Conservation (phyloP, 1,140 invertebrate genomes). For the Scylla paramamosain region DNA sequence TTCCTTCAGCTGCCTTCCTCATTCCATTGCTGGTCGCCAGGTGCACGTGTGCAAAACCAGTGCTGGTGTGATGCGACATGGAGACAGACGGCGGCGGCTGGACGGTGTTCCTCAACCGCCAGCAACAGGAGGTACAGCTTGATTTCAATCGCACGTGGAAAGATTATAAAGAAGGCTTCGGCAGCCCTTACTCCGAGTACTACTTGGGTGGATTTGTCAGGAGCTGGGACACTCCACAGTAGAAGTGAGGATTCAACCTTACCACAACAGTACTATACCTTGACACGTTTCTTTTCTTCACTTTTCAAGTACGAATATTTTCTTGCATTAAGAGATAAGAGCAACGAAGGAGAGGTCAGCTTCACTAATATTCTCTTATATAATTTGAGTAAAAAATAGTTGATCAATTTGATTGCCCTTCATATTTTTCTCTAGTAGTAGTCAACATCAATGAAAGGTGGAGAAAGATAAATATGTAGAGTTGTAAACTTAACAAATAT, state of each 20-base stretch:
- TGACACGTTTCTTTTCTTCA: background rate
- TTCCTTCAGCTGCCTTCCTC: too few species aligned
- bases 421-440: background rate
- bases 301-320: background rate
- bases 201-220: constrained; percentile 81
- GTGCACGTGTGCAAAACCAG: constrained; percentile 24
- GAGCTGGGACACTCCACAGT: too few species aligned
- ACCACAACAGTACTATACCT: background rate
- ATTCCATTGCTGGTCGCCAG: background rate
- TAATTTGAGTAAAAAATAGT: background rate
- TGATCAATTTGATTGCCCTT: background rate
- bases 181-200: constrained; percentile 84
- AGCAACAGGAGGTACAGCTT: constrained; percentile 77
- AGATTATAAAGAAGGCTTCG: constrained; percentile 86
- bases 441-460: background rate
- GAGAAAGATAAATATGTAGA: background rate
- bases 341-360: background rate
- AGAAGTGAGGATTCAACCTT: background rate
- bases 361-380: too few species aligned
- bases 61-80: constrained; percentile 80
- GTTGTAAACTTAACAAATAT: background rate
- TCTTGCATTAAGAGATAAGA: background rate
- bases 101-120: constrained; percentile 80
- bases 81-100: constrained; percentile 80
- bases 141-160: constrained; percentile 84